Evolutionary conservation across 2,888 invertebrate species (phyloP).

Genomic region (Apotomis turbidana): DNA sequence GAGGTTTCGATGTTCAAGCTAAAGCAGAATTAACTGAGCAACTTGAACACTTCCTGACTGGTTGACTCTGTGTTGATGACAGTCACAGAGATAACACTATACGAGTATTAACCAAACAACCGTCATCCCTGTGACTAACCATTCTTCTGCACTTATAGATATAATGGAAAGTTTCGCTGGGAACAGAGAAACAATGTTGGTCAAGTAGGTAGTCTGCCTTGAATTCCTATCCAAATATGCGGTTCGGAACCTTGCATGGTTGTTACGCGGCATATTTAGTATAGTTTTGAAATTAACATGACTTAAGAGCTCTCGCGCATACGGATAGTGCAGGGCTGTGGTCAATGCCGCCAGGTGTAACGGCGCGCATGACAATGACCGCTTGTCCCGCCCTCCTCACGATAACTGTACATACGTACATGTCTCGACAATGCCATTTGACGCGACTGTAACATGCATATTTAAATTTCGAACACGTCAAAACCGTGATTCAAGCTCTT

Average conservation of each 20-base stretch:
- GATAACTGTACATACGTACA: constrained; percentile 53
- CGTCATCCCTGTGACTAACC: constrained; percentile 81
- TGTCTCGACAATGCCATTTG: constrained; percentile 49
- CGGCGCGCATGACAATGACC: constrained; percentile 68
- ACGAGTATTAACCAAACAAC: constrained; percentile 61
- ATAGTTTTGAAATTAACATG: constrained; percentile 65
- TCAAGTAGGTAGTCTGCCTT: constrained; percentile 41
- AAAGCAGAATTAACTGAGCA: constrained; percentile 62
- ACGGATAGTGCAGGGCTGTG: constrained; percentile 59
- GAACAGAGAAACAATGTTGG: constrained; percentile 13
- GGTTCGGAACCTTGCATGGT: constrained; percentile 64
- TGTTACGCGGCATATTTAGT: constrained; percentile 64
- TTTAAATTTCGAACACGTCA: constrained; percentile 27
- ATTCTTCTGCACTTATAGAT: constrained; percentile 67
- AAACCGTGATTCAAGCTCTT: constrained; percentile 21
- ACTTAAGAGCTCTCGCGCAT: constrained; percentile 58
- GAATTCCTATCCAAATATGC: constrained; percentile 61
- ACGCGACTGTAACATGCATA: constrained; percentile 31
- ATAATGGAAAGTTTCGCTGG: constrained; percentile 28
- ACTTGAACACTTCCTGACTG: constrained; percentile 67
- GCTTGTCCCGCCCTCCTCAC: constrained; percentile 53
- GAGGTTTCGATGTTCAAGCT: constrained; percentile 58
- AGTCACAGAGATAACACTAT: constrained; percentile 62
- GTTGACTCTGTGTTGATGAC: constrained; percentile 65
- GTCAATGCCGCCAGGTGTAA: constrained; percentile 67